Base-by-base conservation (phyloP, 2,888 invertebrate genomes). In the Kryphioiulus occultus region DNA sequence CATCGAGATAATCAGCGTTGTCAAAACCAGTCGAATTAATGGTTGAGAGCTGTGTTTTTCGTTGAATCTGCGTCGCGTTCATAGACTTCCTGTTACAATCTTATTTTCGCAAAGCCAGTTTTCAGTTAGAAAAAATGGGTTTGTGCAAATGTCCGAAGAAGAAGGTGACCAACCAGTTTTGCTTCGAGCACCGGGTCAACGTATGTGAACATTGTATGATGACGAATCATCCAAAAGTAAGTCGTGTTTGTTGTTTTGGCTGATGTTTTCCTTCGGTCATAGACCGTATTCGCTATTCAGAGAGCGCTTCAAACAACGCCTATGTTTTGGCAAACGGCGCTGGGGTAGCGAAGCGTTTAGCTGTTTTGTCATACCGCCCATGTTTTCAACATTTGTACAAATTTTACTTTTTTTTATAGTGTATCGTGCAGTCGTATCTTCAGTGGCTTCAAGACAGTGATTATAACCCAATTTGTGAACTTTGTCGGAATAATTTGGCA, bases 121-220 rank as follows among this genome's bases (percentile, higher is more conserved):
- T 53, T 53, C n/a, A 53, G n/a, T 26, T 35, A 83, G 83, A 19
- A 12, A 83, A 87, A 44, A 99, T 99, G 99, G 99, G 99, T 89
- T 94, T 99, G 89, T 99, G 99, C 93, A 99, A 99, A 92, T 99
- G 99, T 93, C 98, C 99, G 30, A 98, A 99, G 92, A 94, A 97
- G 90, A 95, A 96, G 93, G 98, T 99, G 89, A 99, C 99, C 88
- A 99, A 98, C 93, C 96, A 99, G 92, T 99, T 99, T 94, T 99
- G 99, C 93, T 99, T 98, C 93, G 99, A 99, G 92, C 99, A 99
- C 92, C 94, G 98, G 91, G 99, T 99, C 44, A 99, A 99, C 94
- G 99, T 99, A 91, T 99, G 99, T 93, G 99, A 99, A 93, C 95
- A 97, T 93, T 99, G 99, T 93, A 96, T 99, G 95, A 97, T 99